Evolutionary conservation across 2,113 vertebrate genomes (phyloP), one percentile per base, ranked within the genome.

Genomic region (Herpetotheres cachinnans): DNA sequence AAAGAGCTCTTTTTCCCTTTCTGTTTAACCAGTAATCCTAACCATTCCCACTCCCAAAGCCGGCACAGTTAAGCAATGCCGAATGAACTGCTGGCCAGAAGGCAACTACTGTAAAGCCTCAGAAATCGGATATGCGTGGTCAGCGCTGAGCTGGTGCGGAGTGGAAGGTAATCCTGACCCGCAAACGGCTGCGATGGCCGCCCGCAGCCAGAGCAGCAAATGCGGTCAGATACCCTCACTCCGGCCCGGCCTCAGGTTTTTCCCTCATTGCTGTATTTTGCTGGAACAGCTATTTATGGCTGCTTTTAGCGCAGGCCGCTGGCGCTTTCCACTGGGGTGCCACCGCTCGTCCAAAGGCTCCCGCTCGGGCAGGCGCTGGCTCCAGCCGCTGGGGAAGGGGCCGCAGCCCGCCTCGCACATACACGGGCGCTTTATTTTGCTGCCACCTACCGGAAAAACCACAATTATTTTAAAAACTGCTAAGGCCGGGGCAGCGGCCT

Each of bases 251-350:
- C 62, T 7, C 27, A 3, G 13, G n/a, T n/a, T 10, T 32, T 10
- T 7, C 3, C 17, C 30, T 30, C 55, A 1, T 1, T 0, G 50
- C 56, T 3, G 0, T 1, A 1, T 21, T 32, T 36, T 20, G 32
- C 47, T 12, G 47, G 3, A 16, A 5, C 0, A 3, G n/a, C 42
- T 4, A 1, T 2, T 26, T 1, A 2, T 0, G 16, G 44, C n/a
- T 1, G 8, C 10, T 7, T 10, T 8, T 4, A 10, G 5, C 6
- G 2, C n/a, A 7, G 32, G 13, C 30, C 27, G 14, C 0, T 0
- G 47, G 0, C 4, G 38, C 27, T 30, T 16, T 6, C 46, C 47
- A 5, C 58, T 2, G 18, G 3, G 18, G 32, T 20, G 58, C 11
- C 61, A 0, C 21, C 11, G 26, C 38, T 9, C 7, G 7, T 3